These are phyloP conservation scores for Agrilus mali DNA, from an alignment of 2,888 invertebrate species.

Conservation along the genomic window DNA sequence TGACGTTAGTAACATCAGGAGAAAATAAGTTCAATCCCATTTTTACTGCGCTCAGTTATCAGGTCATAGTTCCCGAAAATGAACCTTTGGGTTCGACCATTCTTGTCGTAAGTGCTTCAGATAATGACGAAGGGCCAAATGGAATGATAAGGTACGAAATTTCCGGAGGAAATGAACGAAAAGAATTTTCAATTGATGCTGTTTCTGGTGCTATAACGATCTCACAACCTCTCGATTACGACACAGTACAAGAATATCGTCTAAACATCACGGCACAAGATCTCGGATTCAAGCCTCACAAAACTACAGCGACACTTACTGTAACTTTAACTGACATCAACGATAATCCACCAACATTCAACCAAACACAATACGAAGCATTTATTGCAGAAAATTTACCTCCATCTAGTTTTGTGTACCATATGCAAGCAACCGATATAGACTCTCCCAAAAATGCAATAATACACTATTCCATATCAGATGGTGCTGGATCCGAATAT, in stretches of 20 bases:
- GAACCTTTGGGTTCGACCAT: constrained; percentile 78
- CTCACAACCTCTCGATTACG: constrained; percentile 71
- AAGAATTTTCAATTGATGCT: constrained; percentile 68
- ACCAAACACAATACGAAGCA: constrained; percentile 62
- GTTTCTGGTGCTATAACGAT: constrained; percentile 70
- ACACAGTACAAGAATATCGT: constrained; percentile 69
- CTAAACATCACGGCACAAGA: constrained; percentile 82
- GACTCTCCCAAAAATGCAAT: constrained; percentile 82
- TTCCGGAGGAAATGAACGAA: constrained; percentile 68
- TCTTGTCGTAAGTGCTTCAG: constrained; percentile 70
- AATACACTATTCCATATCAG: constrained; percentile 70
- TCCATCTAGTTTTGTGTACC: constrained; percentile 59
- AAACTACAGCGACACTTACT: constrained; percentile 67
- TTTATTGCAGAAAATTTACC: constrained; percentile 75
- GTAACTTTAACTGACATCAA: constrained; percentile 86
- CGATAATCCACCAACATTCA: constrained; percentile 82
- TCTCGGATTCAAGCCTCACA: constrained; percentile 66
- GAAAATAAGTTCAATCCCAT: constrained; percentile 70
- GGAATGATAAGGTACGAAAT: constrained; percentile 78
- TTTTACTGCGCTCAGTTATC: constrained; percentile 74
- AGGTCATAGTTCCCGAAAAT: constrained; percentile 85
- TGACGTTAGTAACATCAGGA: constrained; percentile 70
- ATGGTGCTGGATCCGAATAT: constrained; percentile 57
- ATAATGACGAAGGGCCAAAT: constrained; percentile 79
- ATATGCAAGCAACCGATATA: constrained; percentile 65